phyloP scores from a whole-genome alignment of 2,113 vertebrate genomes.

The Serilophus lunatus region DNA sequence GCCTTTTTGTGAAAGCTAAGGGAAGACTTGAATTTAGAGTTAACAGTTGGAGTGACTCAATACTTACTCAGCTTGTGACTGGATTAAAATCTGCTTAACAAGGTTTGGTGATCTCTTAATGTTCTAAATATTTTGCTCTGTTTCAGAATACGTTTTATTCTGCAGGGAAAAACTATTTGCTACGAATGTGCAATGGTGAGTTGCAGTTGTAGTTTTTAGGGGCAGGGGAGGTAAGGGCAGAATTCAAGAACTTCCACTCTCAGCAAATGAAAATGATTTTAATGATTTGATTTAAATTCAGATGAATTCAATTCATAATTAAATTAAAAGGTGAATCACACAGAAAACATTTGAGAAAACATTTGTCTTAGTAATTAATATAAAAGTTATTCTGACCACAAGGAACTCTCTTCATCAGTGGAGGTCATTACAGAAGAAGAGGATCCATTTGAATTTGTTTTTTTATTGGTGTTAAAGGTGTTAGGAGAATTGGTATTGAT shows the following conservation, averaged over 20 bases:
- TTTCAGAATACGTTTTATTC: constrained; percentile 93
- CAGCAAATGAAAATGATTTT: not conserved
- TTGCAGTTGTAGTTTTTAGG: not conserved
- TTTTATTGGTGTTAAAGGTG: not conserved
- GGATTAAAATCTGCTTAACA: not conserved
- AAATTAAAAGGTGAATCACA: not conserved
- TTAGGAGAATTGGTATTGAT: not conserved
- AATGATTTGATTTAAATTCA: not conserved
- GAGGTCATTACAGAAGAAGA: not conserved
- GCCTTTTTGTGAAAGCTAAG: not conserved
- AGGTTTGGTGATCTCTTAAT: not conserved
- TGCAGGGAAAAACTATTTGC: constrained; percentile 96
- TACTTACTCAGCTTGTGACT: not conserved
- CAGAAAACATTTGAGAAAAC: not conserved
- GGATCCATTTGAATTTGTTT: not conserved
- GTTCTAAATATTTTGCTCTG: not conserved
- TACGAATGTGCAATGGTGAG: constrained; percentile 99
- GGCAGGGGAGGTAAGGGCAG: not conserved
- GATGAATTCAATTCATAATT: not conserved
- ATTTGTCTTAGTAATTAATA: not conserved
- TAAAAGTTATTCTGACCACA: not conserved
- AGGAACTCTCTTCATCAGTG: not conserved
- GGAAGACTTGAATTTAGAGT: not conserved
- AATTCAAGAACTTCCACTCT: not conserved
- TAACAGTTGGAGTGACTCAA: not conserved